Percentiles rank a stretch among this genome's conserved stretches.
Evolutionary conservation across 1,140 invertebrate species (phyloP).

Genomic region (Leptinotarsa undecemlineata): DNA sequence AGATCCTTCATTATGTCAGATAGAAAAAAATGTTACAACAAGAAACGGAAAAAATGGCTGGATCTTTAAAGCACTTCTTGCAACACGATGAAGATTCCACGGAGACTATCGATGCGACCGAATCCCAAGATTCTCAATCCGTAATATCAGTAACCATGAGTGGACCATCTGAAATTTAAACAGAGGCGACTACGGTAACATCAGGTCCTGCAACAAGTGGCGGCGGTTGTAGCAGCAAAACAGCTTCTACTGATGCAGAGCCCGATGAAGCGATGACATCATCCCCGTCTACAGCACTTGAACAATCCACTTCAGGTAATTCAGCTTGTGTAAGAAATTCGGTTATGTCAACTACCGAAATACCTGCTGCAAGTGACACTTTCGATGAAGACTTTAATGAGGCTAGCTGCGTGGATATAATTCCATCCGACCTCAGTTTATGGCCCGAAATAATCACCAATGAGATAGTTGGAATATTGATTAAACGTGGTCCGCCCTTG

Average conservation of each 20-base stretch:
- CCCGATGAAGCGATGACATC: slow-evolving; percentile 25
- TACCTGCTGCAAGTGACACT: slow-evolving; percentile 30
- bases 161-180: slow-evolving; percentile 28
- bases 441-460: slow-evolving; percentile 28
- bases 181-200: slow-evolving; percentile 24
- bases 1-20: no score
- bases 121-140: slow-evolving; percentile 30
- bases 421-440: slow-evolving; percentile 19
- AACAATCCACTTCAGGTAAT: slow-evolving; percentile 29
- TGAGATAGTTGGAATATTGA: slow-evolving; percentile 27
- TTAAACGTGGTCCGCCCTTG: slow-evolving; percentile 23
- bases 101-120: slow-evolving; percentile 19
- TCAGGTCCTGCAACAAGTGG: slow-evolving; percentile 27
- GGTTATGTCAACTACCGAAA: slow-evolving; percentile 27
- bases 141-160: slow-evolving; percentile 28
- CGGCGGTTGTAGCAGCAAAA: slow-evolving; percentile 26
- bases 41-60: not conserved
- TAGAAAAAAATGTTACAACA: not conserved
- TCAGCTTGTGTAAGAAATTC: slow-evolving; percentile 30
- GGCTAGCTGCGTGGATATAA: slow-evolving; percentile 27
- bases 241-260: slow-evolving; percentile 27
- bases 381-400: slow-evolving; percentile 29
- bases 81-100: slow-evolving; percentile 8
- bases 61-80: not conserved
- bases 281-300: slow-evolving; percentile 28